These are phyloP conservation scores for Tupaia chinensis DNA, from an alignment of 2,113 vertebrate genomes.

Conservation along the genomic window DNA sequence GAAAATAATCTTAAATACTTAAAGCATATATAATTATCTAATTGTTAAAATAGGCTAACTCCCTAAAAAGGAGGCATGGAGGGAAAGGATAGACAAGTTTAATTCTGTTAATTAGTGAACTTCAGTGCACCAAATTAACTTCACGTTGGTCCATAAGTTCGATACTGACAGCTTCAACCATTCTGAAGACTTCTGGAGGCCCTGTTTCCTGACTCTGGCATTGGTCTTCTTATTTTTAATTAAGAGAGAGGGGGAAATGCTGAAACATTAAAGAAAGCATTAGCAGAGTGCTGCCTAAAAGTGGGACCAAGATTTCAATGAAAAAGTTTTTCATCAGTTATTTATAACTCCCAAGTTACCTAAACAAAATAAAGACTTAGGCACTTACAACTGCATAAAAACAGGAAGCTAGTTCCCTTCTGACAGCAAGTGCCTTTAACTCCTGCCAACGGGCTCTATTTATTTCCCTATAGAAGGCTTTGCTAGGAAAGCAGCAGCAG, in stretches of 20 bases:
- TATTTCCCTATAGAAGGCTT: constrained; percentile 56
- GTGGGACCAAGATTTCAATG: constrained; percentile 22
- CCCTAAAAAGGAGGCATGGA: neutral
- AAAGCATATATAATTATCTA: constrained; percentile 25
- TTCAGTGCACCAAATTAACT: constrained; percentile 19
- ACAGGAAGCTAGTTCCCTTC: constrained; percentile 28
- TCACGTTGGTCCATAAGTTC: neutral
- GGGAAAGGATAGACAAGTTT: neutral
- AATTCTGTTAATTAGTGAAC: constrained; percentile 34
- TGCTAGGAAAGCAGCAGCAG: neutral
- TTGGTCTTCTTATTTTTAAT: neutral
- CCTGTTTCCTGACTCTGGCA: neutral
- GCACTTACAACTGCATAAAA: constrained; percentile 34
- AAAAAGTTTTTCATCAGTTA: constrained; percentile 48
- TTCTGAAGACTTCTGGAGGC: neutral
- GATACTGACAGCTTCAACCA: neutral
- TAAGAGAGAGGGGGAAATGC: neutral
- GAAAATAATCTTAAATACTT: constrained; percentile 44
- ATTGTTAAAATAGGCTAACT: constrained; percentile 45
- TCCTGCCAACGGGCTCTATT: neutral
- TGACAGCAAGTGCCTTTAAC: constrained; percentile 21
- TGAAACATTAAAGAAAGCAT: constrained; percentile 6
- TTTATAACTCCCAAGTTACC: constrained; percentile 23
- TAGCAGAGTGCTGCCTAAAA: constrained; percentile 22
- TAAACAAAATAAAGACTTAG: constrained; percentile 29